Conservation (phyloP, 2,797 vertebrate genomes). For the Leuciscus waleckii region DNA sequence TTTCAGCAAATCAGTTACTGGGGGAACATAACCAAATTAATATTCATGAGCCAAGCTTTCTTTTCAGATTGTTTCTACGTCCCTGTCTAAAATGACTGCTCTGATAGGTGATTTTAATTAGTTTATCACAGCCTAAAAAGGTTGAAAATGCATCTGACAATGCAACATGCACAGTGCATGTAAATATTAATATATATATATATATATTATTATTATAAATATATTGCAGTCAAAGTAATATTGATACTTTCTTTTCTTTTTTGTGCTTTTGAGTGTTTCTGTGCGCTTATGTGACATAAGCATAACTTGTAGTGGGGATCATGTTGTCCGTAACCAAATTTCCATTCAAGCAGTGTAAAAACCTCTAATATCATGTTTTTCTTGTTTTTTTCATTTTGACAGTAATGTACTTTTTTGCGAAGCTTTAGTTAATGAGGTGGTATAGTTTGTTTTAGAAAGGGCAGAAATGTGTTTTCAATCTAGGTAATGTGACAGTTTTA, state of each 20-base stretch:
- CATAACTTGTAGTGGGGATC: not conserved
- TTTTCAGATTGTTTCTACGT: not conserved
- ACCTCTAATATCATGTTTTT: not conserved
- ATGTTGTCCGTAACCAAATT: not conserved
- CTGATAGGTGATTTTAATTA: not conserved
- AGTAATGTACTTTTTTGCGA: not conserved
- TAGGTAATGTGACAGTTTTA: constrained; percentile 2
- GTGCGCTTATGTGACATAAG: not conserved
- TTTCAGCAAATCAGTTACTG: not conserved
- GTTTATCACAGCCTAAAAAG: not conserved
- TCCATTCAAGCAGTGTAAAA: not conserved
- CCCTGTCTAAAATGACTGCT: not conserved
- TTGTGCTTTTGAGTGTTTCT: not conserved
- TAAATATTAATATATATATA: too few relatives aligned
- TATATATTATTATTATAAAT: too few relatives aligned
- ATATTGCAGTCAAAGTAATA: too few relatives aligned
- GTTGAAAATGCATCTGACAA: not conserved
- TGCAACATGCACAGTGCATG: not conserved
- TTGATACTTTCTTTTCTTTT: not conserved
- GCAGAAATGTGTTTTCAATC: not conserved
- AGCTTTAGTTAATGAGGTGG: not conserved
- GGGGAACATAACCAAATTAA: not conserved
- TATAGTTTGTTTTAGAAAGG: not conserved
- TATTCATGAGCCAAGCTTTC: not conserved
- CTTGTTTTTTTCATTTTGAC: not conserved